These are phyloP conservation scores for Amazona vittata DNA, from an alignment of 2,113 vertebrate species.

Conservation along the genomic window DNA sequence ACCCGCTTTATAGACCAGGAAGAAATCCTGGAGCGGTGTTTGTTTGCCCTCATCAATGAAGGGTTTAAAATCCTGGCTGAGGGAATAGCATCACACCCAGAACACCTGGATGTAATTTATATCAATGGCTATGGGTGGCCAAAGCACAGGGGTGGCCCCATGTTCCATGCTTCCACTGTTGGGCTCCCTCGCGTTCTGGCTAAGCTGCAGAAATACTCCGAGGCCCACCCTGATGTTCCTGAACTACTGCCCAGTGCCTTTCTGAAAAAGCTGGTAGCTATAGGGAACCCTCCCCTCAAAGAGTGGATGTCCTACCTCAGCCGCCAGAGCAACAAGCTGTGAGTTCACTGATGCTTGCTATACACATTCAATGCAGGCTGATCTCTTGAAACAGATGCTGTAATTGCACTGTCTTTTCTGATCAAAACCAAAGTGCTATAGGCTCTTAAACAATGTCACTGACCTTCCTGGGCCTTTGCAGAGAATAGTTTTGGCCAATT, in stretches of 20 bases:
- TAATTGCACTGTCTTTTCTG: background rate
- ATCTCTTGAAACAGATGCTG: background rate
- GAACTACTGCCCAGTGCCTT: slow-evolving; percentile 80
- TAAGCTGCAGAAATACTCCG: slow-evolving; percentile 82
- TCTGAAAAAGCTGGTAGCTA: slow-evolving; percentile 82
- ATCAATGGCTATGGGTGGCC: slow-evolving; percentile 91
- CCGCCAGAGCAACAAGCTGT: slow-evolving; percentile 78
- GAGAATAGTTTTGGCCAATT: background rate
- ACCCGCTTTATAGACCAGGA: slow-evolving; percentile 74
- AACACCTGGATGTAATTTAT: slow-evolving; percentile 91
- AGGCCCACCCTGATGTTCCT: slow-evolving; percentile 82
- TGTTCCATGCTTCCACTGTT: slow-evolving; percentile 87
- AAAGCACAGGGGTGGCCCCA: slow-evolving; percentile 86
- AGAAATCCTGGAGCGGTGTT: slow-evolving; percentile 88
- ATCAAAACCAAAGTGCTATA: background rate
- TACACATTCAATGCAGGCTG: background rate
- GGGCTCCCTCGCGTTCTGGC: slow-evolving; percentile 81
- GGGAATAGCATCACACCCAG: slow-evolving; percentile 82
- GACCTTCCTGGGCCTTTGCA: background rate
- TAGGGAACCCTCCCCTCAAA: slow-evolving; percentile 84
- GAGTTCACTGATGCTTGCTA: background rate
- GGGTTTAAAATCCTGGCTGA: slow-evolving; percentile 89
- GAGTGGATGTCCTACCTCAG: slow-evolving; percentile 81
- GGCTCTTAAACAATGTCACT: background rate
- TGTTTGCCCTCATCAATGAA: slow-evolving; percentile 87